phyloP scores from a whole-genome alignment of 2,888 invertebrate species.

The Physocephala rufipes region DNA sequence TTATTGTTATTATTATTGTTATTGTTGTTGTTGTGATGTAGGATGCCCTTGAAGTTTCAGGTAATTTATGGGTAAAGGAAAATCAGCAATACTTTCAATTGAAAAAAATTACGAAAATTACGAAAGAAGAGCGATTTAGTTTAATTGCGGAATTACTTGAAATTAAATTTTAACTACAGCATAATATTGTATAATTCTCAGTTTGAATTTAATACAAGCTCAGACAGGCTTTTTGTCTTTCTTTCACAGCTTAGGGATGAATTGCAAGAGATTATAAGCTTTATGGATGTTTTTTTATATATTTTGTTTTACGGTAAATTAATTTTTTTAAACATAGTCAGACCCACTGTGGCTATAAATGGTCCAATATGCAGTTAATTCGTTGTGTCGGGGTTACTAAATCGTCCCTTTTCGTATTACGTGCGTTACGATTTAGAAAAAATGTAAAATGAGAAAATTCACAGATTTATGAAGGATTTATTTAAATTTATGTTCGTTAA shows the following conservation, averaged over 20 bases:
- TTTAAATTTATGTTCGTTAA: neutral
- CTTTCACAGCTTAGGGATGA: too few species aligned
- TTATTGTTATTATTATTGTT: neutral
- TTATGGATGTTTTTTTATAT: too few species aligned
- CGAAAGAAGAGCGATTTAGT: neutral
- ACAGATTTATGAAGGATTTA: neutral
- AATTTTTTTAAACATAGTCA: too few species aligned
- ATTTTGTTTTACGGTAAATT: too few species aligned
- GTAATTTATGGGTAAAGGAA: neutral
- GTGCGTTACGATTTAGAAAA: constrained; percentile 19
- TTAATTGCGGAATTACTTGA: neutral
- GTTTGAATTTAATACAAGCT: neutral
- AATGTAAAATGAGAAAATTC: constrained; percentile 10
- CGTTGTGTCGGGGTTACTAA: too few species aligned
- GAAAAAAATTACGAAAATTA: neutral
- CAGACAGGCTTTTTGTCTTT: too few species aligned
- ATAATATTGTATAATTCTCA: neutral
- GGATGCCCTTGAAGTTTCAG: neutral
- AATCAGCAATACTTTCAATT: too few species aligned
- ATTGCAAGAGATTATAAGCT: too few species aligned
- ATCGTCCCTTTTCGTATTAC: too few species aligned
- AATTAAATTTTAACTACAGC: neutral
- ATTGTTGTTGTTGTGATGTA: constrained; percentile 1
- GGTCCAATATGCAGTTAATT: too few species aligned
- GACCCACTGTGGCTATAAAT: too few species aligned